Percentiles rank a stretch among this genome's conserved stretches.
phyloP scores from a whole-genome alignment of 2,113 vertebrate species.

The Okapia johnstoni region DNA sequence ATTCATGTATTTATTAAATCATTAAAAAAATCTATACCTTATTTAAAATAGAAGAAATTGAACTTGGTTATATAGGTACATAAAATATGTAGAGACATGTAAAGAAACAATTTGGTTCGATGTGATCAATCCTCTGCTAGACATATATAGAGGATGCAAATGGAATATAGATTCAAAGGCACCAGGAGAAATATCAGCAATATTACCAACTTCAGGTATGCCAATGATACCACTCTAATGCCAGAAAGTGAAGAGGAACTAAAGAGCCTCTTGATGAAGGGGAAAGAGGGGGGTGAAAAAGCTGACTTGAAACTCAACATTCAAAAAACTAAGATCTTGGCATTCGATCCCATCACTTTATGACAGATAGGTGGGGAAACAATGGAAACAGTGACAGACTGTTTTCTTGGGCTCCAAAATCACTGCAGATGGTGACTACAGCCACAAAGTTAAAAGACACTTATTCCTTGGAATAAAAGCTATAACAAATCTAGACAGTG shows the following conservation, averaged over 20 bases:
- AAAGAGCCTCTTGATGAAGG: background rate
- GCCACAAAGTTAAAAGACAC: background rate
- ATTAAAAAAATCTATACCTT: background rate
- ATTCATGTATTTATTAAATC: background rate
- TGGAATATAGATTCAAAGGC: background rate
- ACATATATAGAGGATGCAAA: background rate
- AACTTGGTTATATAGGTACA: background rate
- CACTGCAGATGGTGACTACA: background rate
- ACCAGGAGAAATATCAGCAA: background rate
- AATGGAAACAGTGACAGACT: background rate
- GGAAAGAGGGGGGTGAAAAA: background rate
- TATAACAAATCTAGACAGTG: background rate
- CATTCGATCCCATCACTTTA: background rate
- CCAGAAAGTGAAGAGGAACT: background rate
- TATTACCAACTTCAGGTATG: background rate
- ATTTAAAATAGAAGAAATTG: background rate
- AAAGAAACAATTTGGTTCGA: background rate
- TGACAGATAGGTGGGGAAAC: background rate
- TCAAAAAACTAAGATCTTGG: background rate
- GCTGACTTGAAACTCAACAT: background rate
- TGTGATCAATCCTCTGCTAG: background rate
- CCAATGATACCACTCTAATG: background rate
- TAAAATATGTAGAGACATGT: background rate
- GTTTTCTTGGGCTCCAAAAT: background rate
- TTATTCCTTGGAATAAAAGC: background rate